Base-by-base conservation (phyloP, 2,113 vertebrate species). In the Aviceda subcristata region DNA sequence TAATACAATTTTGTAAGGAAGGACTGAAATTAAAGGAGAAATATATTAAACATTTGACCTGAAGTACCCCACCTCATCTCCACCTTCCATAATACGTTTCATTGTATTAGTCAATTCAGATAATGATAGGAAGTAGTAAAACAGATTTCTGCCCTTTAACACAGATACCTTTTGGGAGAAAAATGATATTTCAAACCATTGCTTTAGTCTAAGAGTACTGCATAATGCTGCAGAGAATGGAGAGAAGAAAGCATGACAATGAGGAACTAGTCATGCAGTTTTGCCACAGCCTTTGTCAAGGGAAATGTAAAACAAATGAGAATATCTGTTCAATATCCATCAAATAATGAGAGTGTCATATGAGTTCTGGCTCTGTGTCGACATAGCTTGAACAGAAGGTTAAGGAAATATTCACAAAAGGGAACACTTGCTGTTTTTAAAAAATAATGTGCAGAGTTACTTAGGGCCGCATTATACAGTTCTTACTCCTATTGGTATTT, bases 241-340 rank as follows among this genome's bases (percentile, higher is more conserved):
- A 80, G 46, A 63, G 36, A 86, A 86, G 55, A 77, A 86, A 93
- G 22, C 8, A 19, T 55, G 41, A 43, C 67, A 81, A 66, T 41
- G 48, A 88, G 81, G 34, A 68, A 14, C 29, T n/a, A 73, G 32
- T 66, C 26, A 77, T 24, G 68, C 26, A 80, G 39, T 63, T 94
- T 90, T 92, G 15, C 38, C 55, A 77, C 50, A 67, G 63, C 15
- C 23, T 88, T 88, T 83, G 45, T 64, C 59, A 80, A 76, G 88
- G 38, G 63, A 93, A 92, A 93, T 88, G 29, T 67, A 94, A 92
- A 93, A 77, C 62, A 88, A 92, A 88, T 73, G 55, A 77, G 27
- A 10, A 36, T 77, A 93, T 83, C 67, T 71, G 67, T 66, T 93
- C 68, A 88, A 86, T 56, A 90, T 80, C 38, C 39, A 46, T 81